phyloP scores from a whole-genome alignment of 2,888 invertebrate species.

The Lepidocyrtoides sp. region DNA sequence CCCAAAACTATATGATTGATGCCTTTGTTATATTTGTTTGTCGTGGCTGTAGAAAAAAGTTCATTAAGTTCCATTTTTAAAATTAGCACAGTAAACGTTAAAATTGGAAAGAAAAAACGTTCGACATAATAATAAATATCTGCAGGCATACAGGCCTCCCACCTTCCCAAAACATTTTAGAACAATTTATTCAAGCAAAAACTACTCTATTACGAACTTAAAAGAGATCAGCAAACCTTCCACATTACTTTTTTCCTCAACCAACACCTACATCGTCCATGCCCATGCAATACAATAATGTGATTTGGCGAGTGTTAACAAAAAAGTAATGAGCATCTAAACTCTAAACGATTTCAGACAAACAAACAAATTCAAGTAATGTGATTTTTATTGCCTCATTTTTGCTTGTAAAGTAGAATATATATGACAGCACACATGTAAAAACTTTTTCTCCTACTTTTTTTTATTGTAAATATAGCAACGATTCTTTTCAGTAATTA shows the following conservation, averaged over 20 bases:
- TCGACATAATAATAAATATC: neutral
- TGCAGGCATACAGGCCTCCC: neutral
- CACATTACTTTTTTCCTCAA: slow-evolving; percentile 16
- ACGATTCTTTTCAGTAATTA: neutral
- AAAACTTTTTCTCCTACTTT: neutral
- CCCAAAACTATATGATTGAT: no score
- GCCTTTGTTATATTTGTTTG: no score
- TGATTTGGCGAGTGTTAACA: slow-evolving; percentile 1
- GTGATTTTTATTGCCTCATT: neutral
- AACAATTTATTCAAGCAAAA: no score
- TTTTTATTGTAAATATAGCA: neutral
- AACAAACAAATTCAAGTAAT: slow-evolving; percentile 33
- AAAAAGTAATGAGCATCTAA: neutral
- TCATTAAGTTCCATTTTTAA: no score
- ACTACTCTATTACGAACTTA: no score
- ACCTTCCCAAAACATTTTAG: neutral
- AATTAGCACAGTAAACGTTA: no score
- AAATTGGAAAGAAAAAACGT: no score
- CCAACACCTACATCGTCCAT: neutral
- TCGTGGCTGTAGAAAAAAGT: no score
- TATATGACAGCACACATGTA: neutral
- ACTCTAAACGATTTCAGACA: slow-evolving; percentile 24
- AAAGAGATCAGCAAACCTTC: neutral
- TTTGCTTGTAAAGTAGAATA: neutral
- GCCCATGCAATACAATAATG: neutral